Evolutionary conservation across 2,888 invertebrate species (phyloP), one percentile per base, ranked within the genome.

Genomic region (Nebria salina): DNA sequence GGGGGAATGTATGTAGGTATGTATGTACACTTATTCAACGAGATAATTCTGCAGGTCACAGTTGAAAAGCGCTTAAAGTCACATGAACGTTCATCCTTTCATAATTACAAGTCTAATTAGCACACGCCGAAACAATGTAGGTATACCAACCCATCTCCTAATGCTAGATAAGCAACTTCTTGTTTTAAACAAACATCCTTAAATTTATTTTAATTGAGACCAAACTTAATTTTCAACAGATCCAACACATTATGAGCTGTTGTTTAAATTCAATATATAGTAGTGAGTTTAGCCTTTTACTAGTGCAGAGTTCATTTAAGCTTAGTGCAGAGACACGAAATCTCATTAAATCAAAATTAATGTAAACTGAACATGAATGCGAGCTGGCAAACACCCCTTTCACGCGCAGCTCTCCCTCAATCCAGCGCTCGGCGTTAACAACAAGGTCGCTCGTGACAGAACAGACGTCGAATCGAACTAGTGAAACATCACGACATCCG

Each of bases 51-150:
- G 26, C 77, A 76, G 76, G 76, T 72, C 77, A 77, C 64, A 75
- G 75, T 77, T 77, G 77, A 77, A 77, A 77, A 77, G 77, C 72
- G 72, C 72, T 77, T 77, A 77, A 77, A 72, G 68, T 72, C 72
- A 54, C 72, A 72, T 77, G 72, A 77, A 77, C 77, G 77, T 68
- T 77, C 77, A 77, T 77, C 77, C 72, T 77, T 54, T 72, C 72
- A 25, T 77, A 77, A 77, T 77, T 77, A 77, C 77, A n/a, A 54
- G n/a, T 25, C 77, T 77, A 77, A 77, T 77, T 76, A 76, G 76
- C n/a, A 15, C 25, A 54, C 64, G 26, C 54, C 8, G 75, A 70
- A 11, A 34, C 20, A 13, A 70, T 26, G 70, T 34, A 70, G 11
- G 11, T 54, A 54, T 11, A 54, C 54, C 54, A 54, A 8, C 54